These are phyloP conservation scores for Dromococcyx pavoninus DNA, from an alignment of 2,797 vertebrate genomes.

Conservation along the genomic window DNA sequence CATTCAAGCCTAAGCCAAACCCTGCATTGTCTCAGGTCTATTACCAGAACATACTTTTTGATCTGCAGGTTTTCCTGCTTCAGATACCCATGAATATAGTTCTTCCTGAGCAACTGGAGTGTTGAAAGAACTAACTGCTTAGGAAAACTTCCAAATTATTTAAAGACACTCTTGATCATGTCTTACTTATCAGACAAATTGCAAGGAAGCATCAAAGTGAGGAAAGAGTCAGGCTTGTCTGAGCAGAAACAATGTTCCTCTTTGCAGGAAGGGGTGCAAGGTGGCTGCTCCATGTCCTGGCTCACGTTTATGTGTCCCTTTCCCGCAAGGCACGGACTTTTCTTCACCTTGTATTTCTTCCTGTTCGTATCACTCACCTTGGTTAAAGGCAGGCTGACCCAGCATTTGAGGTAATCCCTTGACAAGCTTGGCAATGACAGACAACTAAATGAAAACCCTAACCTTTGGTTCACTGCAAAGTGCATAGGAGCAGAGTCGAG, in stretches of 20 bases:
- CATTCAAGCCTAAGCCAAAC: background rate
- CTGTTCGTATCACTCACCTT: background rate
- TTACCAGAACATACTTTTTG: background rate
- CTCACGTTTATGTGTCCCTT: background rate
- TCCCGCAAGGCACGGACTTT: rapidly evolving
- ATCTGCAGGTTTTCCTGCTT: background rate
- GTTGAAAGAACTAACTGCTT: background rate
- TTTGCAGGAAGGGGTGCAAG: background rate
- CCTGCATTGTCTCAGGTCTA: background rate
- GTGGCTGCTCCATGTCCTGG: background rate
- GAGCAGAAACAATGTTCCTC: background rate
- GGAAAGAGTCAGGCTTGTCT: background rate
- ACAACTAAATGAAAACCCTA: background rate
- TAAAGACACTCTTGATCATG: background rate
- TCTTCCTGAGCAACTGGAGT: background rate
- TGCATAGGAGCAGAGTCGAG: background rate
- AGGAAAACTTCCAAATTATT: background rate
- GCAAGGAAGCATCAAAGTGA: background rate
- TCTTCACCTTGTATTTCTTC: background rate
- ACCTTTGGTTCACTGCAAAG: background rate
- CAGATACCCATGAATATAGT: background rate
- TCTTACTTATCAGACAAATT: background rate
- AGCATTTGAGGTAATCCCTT: background rate
- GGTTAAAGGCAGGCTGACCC: background rate
- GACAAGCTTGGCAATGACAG: background rate